A percentile compares a stretch with the other conserved stretches of the same genome.
These are phyloP conservation scores for Holcopasites calliopsidis DNA, from an alignment of 1,140 invertebrate genomes.

Conservation along the genomic window DNA sequence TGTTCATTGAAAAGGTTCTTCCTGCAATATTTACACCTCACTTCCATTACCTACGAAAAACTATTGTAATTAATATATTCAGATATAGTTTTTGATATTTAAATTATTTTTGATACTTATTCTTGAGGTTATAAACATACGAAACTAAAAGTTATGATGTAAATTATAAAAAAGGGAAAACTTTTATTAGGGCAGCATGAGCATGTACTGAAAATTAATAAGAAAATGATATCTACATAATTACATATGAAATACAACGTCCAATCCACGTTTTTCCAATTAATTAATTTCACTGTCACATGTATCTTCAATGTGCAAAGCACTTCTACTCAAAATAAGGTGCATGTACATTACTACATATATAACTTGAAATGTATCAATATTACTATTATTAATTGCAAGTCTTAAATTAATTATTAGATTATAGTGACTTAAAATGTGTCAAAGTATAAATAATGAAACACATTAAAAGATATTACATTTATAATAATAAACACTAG, in stretches of 20 bases:
- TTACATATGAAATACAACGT: neutral
- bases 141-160: neutral
- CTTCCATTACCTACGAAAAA: conserved; percentile 63
- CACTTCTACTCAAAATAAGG: too few relatives aligned
- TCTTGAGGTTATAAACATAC: conserved; percentile 15
- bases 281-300: too few relatives aligned
- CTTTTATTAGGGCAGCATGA: neutral
- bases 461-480: neutral
- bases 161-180: neutral
- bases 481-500: neutral
- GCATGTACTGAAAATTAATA: conserved; percentile 4
- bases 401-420: neutral
- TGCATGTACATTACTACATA: too few relatives aligned
- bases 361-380: too few relatives aligned
- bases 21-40: conserved; percentile 72
- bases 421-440: too few relatives aligned
- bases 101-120: too few relatives aligned
- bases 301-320: too few relatives aligned
- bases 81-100: too few relatives aligned
- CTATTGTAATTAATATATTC: neutral
- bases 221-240: neutral
- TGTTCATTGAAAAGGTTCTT: conserved; percentile 68
- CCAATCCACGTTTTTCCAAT: neutral
- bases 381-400: neutral
- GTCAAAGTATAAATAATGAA: neutral